Evolutionary conservation across 2,888 invertebrate genomes (phyloP), one percentile per base, ranked within the genome.

Genomic region (Salticus scenicus): DNA sequence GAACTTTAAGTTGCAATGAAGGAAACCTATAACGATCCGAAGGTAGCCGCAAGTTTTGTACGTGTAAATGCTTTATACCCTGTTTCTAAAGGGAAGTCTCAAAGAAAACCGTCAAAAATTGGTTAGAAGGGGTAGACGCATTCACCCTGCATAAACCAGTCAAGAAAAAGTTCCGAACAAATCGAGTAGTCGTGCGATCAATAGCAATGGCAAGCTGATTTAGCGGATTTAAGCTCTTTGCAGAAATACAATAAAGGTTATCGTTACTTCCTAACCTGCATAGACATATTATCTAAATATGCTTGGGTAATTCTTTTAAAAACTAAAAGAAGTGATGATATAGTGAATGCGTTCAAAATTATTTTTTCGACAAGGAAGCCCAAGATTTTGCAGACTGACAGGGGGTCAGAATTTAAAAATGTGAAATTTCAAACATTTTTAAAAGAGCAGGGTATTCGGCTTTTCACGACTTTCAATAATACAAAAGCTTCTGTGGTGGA

Each of bases 401-500:
- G 87, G 72, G 89, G 88, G 24, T 85, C 33, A 7, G 89, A 89
- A 69, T 89, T 89, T 88, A 57, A 71, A 28, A 89, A 89, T 71
- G 14, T n/a, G 12, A 20, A 2, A 8, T 74, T 89, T 64, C 30
- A 78, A 75, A 71, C 64, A 24, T 84, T 88, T 72, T 69, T 88
- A 33, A 82, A 80, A 28, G 30, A 84, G 17, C 82, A 89, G 27
- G 78, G 88, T 7, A 69, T 88, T 4, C 28, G 88, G 37, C 89
- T 88, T 87, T 89, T 89, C 57, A 89, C 88, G 1, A 89, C 90
- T 0, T 83, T 88, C n/a, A 89, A 89, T 80, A 87, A 89, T 47
- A 88, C 89, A 4, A 91, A 91, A 87, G 89, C 89, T 0, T 87
- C 88, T 0, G 84, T 90, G 5, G 89, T 89, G 0, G 90, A 91